phyloP scores from a whole-genome alignment of 2,888 invertebrate genomes.

The Crematogaster levior region DNA sequence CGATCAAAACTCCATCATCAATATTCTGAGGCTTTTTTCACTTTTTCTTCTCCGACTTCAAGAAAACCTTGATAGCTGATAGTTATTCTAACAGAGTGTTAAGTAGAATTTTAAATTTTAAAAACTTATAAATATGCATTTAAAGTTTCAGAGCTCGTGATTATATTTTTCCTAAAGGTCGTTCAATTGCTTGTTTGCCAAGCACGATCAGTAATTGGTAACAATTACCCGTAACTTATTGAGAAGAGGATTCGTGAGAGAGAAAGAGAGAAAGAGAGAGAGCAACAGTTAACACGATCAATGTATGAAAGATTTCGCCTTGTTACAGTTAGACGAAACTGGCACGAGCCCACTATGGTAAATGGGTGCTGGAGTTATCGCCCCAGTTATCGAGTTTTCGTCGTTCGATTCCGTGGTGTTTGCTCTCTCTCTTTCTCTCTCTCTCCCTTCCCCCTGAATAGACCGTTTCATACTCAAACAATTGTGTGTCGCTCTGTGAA shows the following conservation, averaged over 20 bases:
- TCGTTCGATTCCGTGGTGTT: conserved; percentile 45
- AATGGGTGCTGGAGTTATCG: conserved; percentile 48
- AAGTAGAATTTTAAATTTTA: background rate
- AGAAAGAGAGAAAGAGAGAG: too few relatives aligned
- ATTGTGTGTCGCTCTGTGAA: conserved; percentile 38
- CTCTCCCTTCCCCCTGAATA: background rate
- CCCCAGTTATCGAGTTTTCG: conserved; percentile 49
- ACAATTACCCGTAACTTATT: background rate
- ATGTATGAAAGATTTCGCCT: conserved; percentile 22
- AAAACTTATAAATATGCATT: background rate
- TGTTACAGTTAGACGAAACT: conserved; percentile 40
- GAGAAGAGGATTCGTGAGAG: conserved; percentile 2
- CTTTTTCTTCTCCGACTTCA: background rate
- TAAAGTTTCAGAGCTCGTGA: background rate
- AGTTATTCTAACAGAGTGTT: background rate
- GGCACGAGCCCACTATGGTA: conserved; percentile 41
- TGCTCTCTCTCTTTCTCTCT: conserved; percentile 9
- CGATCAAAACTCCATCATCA: background rate
- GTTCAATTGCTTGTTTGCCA: background rate
- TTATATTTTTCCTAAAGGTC: background rate
- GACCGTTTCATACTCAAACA: conserved; percentile 43
- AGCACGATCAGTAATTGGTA: background rate
- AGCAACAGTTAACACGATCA: background rate
- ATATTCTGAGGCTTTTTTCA: background rate
- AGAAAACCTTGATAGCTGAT: background rate